A percentile compares a stretch with the other conserved stretches of the same genome.
Conservation (phyloP, 2,113 vertebrate genomes). For the western clawed frog (Xenopus tropicalis) region DNA sequence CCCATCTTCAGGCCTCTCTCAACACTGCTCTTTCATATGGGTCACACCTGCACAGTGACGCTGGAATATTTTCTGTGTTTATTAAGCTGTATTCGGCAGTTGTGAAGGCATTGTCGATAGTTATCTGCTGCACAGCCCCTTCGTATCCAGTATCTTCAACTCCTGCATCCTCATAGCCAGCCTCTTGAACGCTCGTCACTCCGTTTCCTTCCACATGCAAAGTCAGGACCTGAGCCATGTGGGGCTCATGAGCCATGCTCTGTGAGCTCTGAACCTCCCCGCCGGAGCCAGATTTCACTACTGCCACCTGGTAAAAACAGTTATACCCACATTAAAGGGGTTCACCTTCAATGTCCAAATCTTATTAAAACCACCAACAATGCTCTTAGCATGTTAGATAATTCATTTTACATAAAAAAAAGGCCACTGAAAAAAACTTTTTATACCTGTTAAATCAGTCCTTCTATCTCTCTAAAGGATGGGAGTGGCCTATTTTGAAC, state of each 20-base stretch:
- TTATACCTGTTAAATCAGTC: too few relatives aligned
- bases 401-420: too few relatives aligned
- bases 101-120: slow-evolving; percentile 67
- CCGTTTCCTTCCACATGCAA: slow-evolving; percentile 79
- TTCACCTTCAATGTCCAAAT: too few relatives aligned
- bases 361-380: too few relatives aligned
- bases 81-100: slow-evolving; percentile 77
- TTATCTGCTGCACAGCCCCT: slow-evolving; percentile 71
- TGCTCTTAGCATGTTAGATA: too few relatives aligned
- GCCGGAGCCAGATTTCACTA: slow-evolving; percentile 68
- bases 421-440: too few relatives aligned
- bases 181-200: slow-evolving; percentile 65
- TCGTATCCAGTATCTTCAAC: slow-evolving; percentile 53
- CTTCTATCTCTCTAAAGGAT: too few relatives aligned
- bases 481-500: too few relatives aligned
- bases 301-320: slow-evolving; percentile 66
- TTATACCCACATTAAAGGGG: too few relatives aligned
- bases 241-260: slow-evolving; percentile 49
- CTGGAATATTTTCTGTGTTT: slow-evolving; percentile 74
- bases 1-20: too few relatives aligned
- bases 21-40: too few relatives aligned
- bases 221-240: slow-evolving; percentile 74
- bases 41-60: slow-evolving; percentile 72
- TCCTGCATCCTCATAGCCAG: slow-evolving; percentile 62
- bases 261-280: slow-evolving; percentile 43